A percentile compares a stretch with the other conserved stretches of the same genome.
Conservation (phyloP, 2,113 vertebrate genomes). For the Dermatemys mawii region DNA sequence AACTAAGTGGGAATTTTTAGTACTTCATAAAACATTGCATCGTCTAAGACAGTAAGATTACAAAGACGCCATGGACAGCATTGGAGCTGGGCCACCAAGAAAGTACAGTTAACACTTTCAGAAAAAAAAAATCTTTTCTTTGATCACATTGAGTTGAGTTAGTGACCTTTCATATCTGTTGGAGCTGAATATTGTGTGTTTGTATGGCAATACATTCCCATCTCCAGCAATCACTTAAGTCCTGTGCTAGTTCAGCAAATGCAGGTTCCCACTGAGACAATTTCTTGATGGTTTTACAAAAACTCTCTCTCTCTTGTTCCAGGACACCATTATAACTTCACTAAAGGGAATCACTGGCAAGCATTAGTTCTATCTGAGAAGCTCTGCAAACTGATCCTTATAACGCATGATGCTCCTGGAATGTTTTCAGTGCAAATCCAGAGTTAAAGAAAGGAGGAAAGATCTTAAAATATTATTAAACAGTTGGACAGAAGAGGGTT, state of each 20-base stretch:
- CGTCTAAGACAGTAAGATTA: background rate
- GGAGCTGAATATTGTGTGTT: background rate
- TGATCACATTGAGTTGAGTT: background rate
- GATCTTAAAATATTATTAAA: background rate
- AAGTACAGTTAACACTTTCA: background rate
- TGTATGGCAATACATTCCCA: background rate
- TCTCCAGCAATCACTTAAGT: background rate
- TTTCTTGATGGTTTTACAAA: background rate
- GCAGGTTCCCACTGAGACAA: background rate
- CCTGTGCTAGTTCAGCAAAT: background rate
- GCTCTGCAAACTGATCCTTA: background rate
- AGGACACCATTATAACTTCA: background rate
- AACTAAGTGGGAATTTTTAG: accelerated
- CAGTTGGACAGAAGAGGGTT: background rate
- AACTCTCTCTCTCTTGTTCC: background rate
- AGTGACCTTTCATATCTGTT: background rate
- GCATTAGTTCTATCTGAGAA: background rate
- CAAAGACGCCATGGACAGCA: background rate
- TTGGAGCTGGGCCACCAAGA: accelerated
- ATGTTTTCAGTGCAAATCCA: background rate
- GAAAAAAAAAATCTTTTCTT: background rate
- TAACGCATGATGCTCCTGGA: background rate
- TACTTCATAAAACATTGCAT: background rate
- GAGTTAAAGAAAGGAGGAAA: background rate
- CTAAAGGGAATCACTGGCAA: background rate